Evolutionary conservation across 2,888 invertebrate species (phyloP), one percentile per base, ranked within the genome.

Genomic region (Patella pellucida): DNA sequence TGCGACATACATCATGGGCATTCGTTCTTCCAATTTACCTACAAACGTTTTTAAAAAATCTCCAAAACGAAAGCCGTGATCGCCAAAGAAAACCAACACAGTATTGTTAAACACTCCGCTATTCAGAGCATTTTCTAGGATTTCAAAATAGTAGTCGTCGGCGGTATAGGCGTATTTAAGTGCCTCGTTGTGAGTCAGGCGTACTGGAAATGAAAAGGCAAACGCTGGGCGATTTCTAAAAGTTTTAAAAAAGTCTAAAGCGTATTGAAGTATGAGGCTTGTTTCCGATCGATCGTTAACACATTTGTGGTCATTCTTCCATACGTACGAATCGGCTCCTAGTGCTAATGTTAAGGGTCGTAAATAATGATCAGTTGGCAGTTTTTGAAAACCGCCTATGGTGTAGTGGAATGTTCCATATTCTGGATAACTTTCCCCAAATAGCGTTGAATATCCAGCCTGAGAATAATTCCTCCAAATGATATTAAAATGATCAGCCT

Each of bases 21-120:
- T 92, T 70, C 96, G 93, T 89, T 96, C 97, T 90, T 97, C 97
- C 88, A 97, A 92, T 88, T 90, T 86, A 0, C 92, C 92, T 67
- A 96, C 95, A 89, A 95, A 95, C 0, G 96, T 97, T 82, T 95
- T 94, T 0, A 97, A 93, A 16, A 96, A 94, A 74, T 94, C 93
- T 0, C 96, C 97, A 94, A 95, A 96, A 78, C 97, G 92, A 74
- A 96, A 94, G 0, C 97, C 97, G 86, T 97, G 97, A 88, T 97
- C 97, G 89, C 97, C 96, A 92, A 97, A 85, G 56, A 87, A 83
- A 9, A 88, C 71, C 2, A 89, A 23, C 3, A 88, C 74, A 0
- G 86, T 80, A 76, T 86, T 84, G 1, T 86, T 78, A 2, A 88
- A 73, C 54, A 82, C 81, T 1, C 85, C 85, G 2, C 72, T 74